Evolutionary conservation across 2,797 vertebrate genomes (phyloP).

Genomic region (Antennarius maculatus): DNA sequence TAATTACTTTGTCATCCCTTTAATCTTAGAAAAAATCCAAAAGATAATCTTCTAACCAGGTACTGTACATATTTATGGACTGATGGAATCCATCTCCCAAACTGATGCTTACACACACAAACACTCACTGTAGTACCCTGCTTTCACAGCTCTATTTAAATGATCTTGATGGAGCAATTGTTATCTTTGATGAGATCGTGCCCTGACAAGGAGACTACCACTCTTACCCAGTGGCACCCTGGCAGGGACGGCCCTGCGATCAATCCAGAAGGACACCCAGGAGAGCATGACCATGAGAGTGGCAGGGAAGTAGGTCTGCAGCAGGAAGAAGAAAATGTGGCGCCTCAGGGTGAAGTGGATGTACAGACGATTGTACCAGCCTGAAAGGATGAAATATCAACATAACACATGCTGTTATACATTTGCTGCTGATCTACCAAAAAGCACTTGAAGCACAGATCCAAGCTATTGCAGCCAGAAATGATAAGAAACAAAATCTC

Average conservation of each 20-base stretch:
- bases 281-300: constrained; percentile 98
- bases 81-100: too few relatives aligned
- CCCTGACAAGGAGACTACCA: not conserved
- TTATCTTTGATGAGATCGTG: not conserved
- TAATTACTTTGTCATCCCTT: too few relatives aligned
- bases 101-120: too few relatives aligned
- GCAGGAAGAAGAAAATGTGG: constrained; percentile 98
- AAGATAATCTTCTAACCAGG: not conserved
- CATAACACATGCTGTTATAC: constrained; percentile 22
- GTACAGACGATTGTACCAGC: constrained; percentile 98
- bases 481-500: constrained; percentile 54
- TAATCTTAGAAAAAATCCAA: not conserved
- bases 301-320: constrained; percentile 96
- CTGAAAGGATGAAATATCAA: constrained; percentile 69
- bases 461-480: constrained; percentile 42
- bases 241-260: constrained; percentile 92
- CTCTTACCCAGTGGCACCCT: constrained; percentile 90
- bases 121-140: too few relatives aligned
- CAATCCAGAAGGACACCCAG: constrained; percentile 99
- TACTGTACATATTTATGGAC: too few relatives aligned
- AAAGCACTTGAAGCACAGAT: constrained; percentile 27
- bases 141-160: not conserved
- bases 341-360: constrained; percentile 95
- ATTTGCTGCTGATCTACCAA: constrained; percentile 26
- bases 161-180: not conserved